phyloP scores from a whole-genome alignment of 2,113 vertebrate species.

The Spermophilus dauricus region DNA sequence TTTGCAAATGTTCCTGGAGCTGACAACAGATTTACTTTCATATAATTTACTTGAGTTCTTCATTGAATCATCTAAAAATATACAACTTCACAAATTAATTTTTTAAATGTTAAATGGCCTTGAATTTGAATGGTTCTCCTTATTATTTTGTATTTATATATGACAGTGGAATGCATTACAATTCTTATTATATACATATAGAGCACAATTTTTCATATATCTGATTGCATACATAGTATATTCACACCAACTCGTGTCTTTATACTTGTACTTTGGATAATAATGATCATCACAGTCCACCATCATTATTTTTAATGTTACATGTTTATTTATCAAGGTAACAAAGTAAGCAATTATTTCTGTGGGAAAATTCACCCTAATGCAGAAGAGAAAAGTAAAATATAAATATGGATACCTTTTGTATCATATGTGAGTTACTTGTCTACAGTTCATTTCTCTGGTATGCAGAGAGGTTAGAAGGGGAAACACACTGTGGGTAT shows the following conservation, averaged over 20 bases:
- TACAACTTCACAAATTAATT: neutral
- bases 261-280: no score
- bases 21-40: neutral
- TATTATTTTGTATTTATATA: neutral
- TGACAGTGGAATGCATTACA: no score
- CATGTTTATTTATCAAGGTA: neutral
- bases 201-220: no score
- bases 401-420: neutral
- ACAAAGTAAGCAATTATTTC: neutral
- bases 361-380: neutral
- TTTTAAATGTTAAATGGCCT: neutral
- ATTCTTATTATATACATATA: no score
- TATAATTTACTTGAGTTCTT: neutral
- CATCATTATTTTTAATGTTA: neutral
- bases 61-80: neutral
- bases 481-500: neutral
- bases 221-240: no score
- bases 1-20: neutral
- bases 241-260: no score
- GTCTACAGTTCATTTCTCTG: neutral
- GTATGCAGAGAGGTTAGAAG: neutral
- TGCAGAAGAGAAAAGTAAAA: neutral
- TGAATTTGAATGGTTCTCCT: neutral
- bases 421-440: neutral
- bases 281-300: no score